Percentiles rank a stretch among this genome's conserved stretches.
phyloP scores from a whole-genome alignment of 2,113 vertebrate species.

The Psammodynastes pulverulentus region DNA sequence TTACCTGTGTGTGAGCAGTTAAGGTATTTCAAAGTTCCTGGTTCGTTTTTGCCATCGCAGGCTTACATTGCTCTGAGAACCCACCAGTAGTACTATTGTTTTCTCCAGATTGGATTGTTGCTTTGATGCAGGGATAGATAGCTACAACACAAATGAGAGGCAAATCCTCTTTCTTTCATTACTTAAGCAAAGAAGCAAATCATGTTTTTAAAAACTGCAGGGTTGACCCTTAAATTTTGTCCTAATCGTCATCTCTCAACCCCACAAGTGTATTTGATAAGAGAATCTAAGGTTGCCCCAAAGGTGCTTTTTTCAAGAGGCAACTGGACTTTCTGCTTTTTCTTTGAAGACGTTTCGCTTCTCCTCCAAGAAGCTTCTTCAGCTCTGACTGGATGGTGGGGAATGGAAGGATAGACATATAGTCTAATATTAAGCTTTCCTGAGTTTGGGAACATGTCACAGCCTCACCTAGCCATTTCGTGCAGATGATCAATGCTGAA shows the following conservation, averaged over 20 bases:
- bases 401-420: background rate
- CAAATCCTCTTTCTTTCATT: background rate
- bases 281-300: background rate
- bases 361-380: too few relatives aligned
- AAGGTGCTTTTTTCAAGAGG: too few relatives aligned
- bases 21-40: background rate
- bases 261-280: background rate
- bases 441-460: background rate
- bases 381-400: too few relatives aligned
- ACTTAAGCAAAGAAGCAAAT: background rate
- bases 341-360: too few relatives aligned
- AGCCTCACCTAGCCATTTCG: background rate
- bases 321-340: too few relatives aligned
- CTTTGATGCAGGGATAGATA: background rate
- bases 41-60: background rate
- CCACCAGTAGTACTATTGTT: background rate
- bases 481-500: background rate
- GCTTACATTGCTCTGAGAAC: background rate
- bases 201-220: background rate
- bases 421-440: background rate
- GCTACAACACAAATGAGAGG: background rate
- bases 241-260: background rate
- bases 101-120: background rate
- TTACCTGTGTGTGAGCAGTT: background rate
- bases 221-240: background rate